A percentile compares a stretch with the other conserved stretches of the same genome.
These are phyloP conservation scores for Megaptera novaeangliae DNA, from an alignment of 2,113 vertebrate species.

Conservation along the genomic window DNA sequence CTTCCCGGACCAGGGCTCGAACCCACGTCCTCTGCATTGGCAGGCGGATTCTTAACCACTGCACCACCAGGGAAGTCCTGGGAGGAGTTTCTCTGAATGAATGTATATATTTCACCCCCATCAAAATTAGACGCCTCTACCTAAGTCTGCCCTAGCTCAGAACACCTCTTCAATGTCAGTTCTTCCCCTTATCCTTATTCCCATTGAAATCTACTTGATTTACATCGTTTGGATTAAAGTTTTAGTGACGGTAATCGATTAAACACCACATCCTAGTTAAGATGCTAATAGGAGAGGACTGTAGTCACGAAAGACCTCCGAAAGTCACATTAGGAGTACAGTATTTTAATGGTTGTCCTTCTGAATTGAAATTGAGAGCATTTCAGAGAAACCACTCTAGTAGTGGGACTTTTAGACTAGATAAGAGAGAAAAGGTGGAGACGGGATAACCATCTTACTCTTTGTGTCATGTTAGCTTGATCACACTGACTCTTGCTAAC, in stretches of 20 bases:
- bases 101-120: background rate
- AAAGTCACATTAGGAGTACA: background rate
- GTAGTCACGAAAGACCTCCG: background rate
- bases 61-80: no score
- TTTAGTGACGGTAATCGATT: background rate
- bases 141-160: background rate
- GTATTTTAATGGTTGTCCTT: background rate
- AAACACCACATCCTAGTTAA: background rate
- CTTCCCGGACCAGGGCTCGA: no score
- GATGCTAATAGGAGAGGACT: background rate
- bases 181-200: background rate
- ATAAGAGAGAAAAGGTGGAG: background rate
- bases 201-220: background rate
- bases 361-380: slow-evolving; percentile 21
- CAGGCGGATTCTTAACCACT: no score
- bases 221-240: slow-evolving; percentile 9
- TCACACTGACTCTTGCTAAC: background rate
- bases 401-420: background rate
- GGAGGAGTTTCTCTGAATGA: background rate
- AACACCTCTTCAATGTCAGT: background rate
- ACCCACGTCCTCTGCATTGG: no score
- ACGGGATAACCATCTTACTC: background rate
- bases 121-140: background rate
- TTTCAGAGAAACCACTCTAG: background rate
- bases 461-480: background rate